These are phyloP conservation scores for Syrphus vitripennis DNA, from an alignment of 2,888 invertebrate genomes.

Conservation along the genomic window DNA sequence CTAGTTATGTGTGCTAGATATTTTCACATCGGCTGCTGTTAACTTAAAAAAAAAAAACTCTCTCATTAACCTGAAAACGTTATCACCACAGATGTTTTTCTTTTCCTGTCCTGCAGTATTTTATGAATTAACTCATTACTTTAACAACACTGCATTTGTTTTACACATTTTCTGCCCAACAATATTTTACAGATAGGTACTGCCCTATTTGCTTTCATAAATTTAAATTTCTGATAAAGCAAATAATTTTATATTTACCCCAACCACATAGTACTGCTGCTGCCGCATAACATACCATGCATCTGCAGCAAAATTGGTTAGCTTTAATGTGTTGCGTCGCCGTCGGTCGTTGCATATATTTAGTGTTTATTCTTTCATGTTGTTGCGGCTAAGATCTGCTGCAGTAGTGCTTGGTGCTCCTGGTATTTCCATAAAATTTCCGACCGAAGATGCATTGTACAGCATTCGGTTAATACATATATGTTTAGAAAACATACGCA, in stretches of 20 bases:
- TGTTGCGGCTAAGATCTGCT: slow-evolving; percentile 5
- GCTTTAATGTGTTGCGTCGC: neutral
- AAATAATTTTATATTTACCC: slow-evolving; percentile 67
- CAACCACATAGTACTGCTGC: slow-evolving; percentile 12
- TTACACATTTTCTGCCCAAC: neutral
- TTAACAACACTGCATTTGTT: neutral
- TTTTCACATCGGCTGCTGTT: neutral
- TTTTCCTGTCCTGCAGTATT: neutral
- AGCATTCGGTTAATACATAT: slow-evolving; percentile 59
- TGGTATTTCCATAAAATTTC: neutral
- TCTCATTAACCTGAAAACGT: slow-evolving; percentile 38
- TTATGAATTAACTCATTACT: neutral
- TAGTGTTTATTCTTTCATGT: slow-evolving; percentile 33
- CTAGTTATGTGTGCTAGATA: neutral
- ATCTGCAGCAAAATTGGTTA: slow-evolving; percentile 33
- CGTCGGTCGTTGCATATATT: neutral
- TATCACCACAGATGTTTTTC: slow-evolving; percentile 15
- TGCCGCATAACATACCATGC: slow-evolving; percentile 11
- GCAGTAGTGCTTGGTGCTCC: slow-evolving; percentile 12
- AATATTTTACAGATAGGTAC: neutral
- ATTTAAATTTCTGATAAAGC: slow-evolving; percentile 56
- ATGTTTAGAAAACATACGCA: slow-evolving; percentile 67
- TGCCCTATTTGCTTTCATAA: slow-evolving; percentile 21
- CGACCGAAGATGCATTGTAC: slow-evolving; percentile 14
- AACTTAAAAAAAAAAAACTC: neutral